Percentiles rank a stretch among this genome's conserved stretches.
These are phyloP conservation scores for Nomada ruficornis DNA, from an alignment of 2,888 invertebrate genomes.

Conservation along the genomic window DNA sequence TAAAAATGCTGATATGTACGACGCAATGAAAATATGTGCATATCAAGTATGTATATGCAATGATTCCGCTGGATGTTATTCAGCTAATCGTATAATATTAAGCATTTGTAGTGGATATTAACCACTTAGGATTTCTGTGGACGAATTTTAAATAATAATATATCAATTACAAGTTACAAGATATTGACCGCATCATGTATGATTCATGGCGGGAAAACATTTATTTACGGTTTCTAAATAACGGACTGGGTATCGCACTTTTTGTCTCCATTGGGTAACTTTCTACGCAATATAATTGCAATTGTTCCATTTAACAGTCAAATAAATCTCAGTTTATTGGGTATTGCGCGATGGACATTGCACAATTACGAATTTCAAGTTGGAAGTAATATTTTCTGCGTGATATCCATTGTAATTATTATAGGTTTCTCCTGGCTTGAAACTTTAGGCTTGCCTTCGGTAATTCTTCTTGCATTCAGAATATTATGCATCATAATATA, in stretches of 20 bases:
- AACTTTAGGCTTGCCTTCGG: no score
- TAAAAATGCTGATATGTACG: no score
- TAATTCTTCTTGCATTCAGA: neutral
- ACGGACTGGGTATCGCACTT: neutral
- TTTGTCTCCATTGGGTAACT: neutral
- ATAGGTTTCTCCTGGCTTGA: neutral
- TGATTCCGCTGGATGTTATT: no score
- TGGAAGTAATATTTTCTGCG: neutral
- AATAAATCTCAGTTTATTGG: neutral
- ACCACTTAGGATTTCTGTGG: neutral
- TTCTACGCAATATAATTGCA: neutral
- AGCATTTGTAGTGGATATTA: no score
- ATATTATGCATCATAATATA: neutral
- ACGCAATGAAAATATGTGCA: no score
- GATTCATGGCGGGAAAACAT: neutral
- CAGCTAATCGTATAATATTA: no score
- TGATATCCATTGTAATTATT: slow-evolving; percentile 2
- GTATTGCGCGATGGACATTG: neutral
- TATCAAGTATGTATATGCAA: no score
- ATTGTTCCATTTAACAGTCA: slow-evolving; percentile 9
- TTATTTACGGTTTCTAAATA: neutral
- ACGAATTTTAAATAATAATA: no score
- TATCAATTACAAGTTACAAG: no score
- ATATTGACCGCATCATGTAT: no score
- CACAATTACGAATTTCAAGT: neutral